phyloP scores from a whole-genome alignment of 1,140 invertebrate species.

The Rhizoglyphus robini region DNA sequence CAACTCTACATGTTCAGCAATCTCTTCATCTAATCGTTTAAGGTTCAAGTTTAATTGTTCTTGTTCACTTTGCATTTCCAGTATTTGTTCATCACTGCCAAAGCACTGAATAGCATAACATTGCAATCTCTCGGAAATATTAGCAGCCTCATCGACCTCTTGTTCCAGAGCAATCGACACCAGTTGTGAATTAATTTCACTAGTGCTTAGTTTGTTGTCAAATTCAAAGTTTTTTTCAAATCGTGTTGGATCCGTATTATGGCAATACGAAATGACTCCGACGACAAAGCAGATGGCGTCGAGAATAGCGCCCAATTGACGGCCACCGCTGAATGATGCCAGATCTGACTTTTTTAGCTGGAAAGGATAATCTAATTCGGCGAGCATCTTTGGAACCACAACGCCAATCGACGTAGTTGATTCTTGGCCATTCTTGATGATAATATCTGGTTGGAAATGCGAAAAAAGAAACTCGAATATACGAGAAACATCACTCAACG shows the following conservation, averaged over 20 bases:
- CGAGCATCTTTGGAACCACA: conserved; percentile 2
- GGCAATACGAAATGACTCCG: background rate
- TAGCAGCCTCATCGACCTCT: too few species aligned
- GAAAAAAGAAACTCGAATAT: conserved; percentile 7
- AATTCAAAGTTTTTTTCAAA: background rate
- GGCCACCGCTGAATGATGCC: conserved; percentile 2
- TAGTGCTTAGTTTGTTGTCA: background rate
- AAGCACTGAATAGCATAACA: background rate
- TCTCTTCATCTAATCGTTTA: background rate
- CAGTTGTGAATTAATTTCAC: background rate
- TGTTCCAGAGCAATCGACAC: background rate
- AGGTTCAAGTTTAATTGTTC: background rate
- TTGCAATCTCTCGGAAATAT: too few species aligned
- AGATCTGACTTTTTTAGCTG: conserved; percentile 4
- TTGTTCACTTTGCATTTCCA: background rate
- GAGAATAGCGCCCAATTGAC: conserved; percentile 5
- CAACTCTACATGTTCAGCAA: background rate
- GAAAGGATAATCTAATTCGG: conserved; percentile 11
- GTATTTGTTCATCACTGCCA: background rate
- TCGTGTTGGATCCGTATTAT: background rate
- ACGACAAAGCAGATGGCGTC: background rate
- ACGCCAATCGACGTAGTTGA: background rate
- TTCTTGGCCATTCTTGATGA: background rate
- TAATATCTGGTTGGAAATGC: background rate
- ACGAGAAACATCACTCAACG: background rate